A percentile compares a stretch with the other conserved stretches of the same genome.
These are phyloP conservation scores for Diglossa cyanea DNA, from an alignment of 2,797 vertebrate genomes.

Conservation along the genomic window DNA sequence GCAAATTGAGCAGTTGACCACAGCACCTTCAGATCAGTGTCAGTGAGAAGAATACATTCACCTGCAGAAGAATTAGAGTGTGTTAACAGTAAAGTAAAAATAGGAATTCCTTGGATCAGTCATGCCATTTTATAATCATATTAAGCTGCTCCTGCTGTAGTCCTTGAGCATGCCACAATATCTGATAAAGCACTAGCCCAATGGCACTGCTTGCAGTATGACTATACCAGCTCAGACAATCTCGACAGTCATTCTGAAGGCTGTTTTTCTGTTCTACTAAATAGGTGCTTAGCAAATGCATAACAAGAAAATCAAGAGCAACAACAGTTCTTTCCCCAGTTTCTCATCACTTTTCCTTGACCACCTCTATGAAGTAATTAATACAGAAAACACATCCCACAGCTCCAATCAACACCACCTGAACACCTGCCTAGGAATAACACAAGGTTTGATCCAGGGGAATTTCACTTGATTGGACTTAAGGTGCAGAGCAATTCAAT, in stretches of 20 bases:
- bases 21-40: neutral
- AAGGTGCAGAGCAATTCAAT: neutral
- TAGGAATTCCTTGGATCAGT: neutral
- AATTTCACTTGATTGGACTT: neutral
- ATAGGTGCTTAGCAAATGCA: fast-evolving
- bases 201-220: neutral
- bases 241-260: neutral
- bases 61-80: neutral
- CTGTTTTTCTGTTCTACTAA: neutral
- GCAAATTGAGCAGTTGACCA: neutral
- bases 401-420: neutral
- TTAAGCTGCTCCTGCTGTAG: neutral
- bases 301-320: neutral
- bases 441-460: neutral
- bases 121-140: fast-evolving
- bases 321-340: neutral
- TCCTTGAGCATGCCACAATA: neutral
- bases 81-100: neutral
- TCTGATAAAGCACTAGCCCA: neutral
- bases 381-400: neutral
- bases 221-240: neutral
- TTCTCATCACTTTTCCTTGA: neutral
- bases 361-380: neutral
- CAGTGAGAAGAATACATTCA: neutral
- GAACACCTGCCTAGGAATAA: neutral